Evolutionary conservation across 1,140 invertebrate genomes (phyloP).

Genomic region (Copidosoma floridanum): DNA sequence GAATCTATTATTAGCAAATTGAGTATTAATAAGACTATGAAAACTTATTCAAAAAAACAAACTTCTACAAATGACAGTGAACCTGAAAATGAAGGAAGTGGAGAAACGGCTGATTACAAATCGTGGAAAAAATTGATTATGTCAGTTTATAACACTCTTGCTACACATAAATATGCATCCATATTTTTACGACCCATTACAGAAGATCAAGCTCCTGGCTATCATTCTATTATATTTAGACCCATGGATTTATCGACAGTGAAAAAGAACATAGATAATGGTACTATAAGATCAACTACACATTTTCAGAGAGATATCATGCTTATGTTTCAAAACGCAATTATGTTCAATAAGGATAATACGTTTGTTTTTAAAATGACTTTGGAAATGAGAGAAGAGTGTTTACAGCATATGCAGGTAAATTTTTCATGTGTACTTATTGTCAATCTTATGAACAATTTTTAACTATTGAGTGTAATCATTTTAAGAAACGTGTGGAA

Average conservation of each 20-base stretch:
- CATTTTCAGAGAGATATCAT: conserved; percentile 90
- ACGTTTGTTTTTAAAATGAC: conserved; percentile 82
- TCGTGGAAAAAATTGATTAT: conserved; percentile 90
- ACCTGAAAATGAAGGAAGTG: conserved; percentile 52
- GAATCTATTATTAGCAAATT: conserved; percentile 49
- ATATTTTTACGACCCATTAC: conserved; percentile 83
- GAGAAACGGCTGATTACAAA: conserved; percentile 68
- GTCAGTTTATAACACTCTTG: conserved; percentile 77
- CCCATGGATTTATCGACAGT: conserved; percentile 88
- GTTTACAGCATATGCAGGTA: conserved; percentile 69
- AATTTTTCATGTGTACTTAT: no score
- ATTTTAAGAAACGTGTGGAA: no score
- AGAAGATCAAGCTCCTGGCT: conserved; percentile 84
- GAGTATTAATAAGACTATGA: conserved; percentile 46
- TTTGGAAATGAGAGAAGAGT: conserved; percentile 77
- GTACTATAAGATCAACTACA: conserved; percentile 73
- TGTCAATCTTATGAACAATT: no score
- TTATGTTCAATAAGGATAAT: conserved; percentile 88
- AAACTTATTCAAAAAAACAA: conserved; percentile 54
- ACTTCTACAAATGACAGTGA: conserved; percentile 49
- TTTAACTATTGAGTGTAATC: no score
- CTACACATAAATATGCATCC: conserved; percentile 84
- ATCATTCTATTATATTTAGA: conserved; percentile 72
- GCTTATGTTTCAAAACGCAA: conserved; percentile 91
- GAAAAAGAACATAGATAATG: conserved; percentile 86